phyloP scores from a whole-genome alignment of 2,797 vertebrate species.

The Ciconia nigra region DNA sequence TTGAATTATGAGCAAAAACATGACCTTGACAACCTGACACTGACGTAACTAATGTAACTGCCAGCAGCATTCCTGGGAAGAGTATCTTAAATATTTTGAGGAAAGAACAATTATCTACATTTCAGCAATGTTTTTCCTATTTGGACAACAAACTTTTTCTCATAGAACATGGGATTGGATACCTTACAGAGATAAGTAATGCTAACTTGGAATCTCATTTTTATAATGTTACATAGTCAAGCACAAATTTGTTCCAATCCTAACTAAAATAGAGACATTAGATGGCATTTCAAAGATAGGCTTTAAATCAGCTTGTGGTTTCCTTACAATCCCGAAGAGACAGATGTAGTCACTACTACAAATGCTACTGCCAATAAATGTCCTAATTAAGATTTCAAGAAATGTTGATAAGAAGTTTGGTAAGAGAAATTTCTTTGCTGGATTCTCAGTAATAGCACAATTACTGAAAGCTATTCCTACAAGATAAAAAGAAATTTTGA shows the following conservation, averaged over 20 bases:
- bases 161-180: not conserved
- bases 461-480: not conserved
- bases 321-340: not conserved
- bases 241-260: not conserved
- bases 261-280: not conserved
- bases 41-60: not conserved
- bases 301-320: not conserved
- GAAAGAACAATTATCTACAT: not conserved
- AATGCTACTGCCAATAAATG: not conserved
- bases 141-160: not conserved
- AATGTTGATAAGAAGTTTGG: not conserved
- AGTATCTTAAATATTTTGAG: not conserved
- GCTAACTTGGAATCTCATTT: not conserved
- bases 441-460: not conserved
- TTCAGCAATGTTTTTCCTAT: not conserved
- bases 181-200: not conserved
- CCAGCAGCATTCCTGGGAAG: not conserved
- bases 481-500: not conserved
- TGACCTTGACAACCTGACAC: not conserved
- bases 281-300: not conserved
- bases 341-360: not conserved
- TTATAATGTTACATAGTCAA: not conserved
- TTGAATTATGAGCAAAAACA: not conserved
- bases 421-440: not conserved
- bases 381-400: not conserved